A percentile compares a stretch with the other conserved stretches of the same genome.
Evolutionary conservation across 2,888 invertebrate species (phyloP).

Genomic region (Ariolimax columbianus): DNA sequence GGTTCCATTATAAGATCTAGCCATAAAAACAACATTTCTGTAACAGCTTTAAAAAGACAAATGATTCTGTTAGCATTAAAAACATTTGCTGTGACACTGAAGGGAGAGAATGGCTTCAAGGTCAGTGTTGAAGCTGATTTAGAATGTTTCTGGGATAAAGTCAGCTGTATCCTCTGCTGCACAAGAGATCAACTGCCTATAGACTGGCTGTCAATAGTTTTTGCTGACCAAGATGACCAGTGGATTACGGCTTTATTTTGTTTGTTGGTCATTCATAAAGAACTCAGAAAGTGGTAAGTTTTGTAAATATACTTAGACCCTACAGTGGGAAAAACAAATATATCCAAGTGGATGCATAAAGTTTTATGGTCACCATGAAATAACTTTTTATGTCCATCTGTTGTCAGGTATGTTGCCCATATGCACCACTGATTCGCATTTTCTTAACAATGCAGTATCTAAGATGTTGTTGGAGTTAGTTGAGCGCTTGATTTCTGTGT

Average conservation of each 20-base stretch:
- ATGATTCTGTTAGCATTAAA: constrained; percentile 31
- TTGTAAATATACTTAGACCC: too few relatives aligned
- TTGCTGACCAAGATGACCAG: constrained; percentile 46
- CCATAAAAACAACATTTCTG: not conserved
- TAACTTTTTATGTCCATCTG: too few relatives aligned
- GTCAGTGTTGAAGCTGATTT: not conserved
- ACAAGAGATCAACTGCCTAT: not conserved
- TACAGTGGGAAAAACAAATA: too few relatives aligned
- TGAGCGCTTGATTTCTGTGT: too few relatives aligned
- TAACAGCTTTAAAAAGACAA: constrained; percentile 2
- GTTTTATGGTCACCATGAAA: too few relatives aligned
- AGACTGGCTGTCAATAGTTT: constrained; percentile 34
- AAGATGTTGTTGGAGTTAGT: too few relatives aligned
- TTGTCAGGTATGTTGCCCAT: too few relatives aligned
- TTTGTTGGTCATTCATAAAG: constrained; percentile 18
- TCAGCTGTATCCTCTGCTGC: not conserved
- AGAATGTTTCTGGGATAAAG: constrained; percentile 11
- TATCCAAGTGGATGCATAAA: too few relatives aligned
- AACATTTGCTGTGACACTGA: not conserved
- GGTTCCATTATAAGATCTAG: not conserved
- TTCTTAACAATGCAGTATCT: too few relatives aligned
- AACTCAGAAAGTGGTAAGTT: constrained; percentile 13
- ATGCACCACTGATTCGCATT: too few relatives aligned
- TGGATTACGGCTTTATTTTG: constrained; percentile 34
- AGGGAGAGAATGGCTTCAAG: not conserved